Evolutionary conservation across 2,113 vertebrate species (phyloP), one percentile per base, ranked within the genome.

Genomic region (Gracilinanus agilis): DNA sequence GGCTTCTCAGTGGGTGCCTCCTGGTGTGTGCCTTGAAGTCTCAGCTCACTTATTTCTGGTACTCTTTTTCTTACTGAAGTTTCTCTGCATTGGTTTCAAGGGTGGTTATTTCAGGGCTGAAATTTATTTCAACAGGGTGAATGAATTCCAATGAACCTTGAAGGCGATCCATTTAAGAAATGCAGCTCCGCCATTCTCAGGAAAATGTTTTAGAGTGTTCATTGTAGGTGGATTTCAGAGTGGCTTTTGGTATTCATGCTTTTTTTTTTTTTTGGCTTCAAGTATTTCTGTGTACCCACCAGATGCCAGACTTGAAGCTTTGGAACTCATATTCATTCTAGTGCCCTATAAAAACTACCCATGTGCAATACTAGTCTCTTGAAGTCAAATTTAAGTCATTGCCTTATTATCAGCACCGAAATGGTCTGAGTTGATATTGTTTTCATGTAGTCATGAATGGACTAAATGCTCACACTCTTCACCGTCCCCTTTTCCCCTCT

Each of bases 61-160:
- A 21, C 21, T 83, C 67, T 40, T n/a, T 83, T 83, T 83, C n/a
- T 40, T 40, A n/a, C 61, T 67, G 34, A n/a, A 8, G 21, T 75
- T 75, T n/a, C 11, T 83, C 2, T 83, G 34, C 67, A 40, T 40
- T 23, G 67, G 23, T 83, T 83, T 83, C 16, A 40, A 83, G 67
- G 67, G 2, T 83, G 34, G 34, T 21, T 83, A 88, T 96, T 94
- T 96, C 94, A 54, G 88, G 92, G 29, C 89, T 94, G 90, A 92
- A 94, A 94, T 34, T 83, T 40, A 44, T 94, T 96, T 96, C 55
- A 40, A 96, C 93, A 91, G 91, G 75, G 93, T 53, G 44, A 44
- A 89, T 40, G 88, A 88, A 29, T 94, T 96, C 40, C 55, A 58
- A 88, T 44, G 54, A 92, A 89, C 61, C 92, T 90, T 92, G 89